Percentiles rank a stretch among this genome's conserved stretches.
Conservation (phyloP, 2,797 vertebrate species). For the Poecilia gillii region DNA sequence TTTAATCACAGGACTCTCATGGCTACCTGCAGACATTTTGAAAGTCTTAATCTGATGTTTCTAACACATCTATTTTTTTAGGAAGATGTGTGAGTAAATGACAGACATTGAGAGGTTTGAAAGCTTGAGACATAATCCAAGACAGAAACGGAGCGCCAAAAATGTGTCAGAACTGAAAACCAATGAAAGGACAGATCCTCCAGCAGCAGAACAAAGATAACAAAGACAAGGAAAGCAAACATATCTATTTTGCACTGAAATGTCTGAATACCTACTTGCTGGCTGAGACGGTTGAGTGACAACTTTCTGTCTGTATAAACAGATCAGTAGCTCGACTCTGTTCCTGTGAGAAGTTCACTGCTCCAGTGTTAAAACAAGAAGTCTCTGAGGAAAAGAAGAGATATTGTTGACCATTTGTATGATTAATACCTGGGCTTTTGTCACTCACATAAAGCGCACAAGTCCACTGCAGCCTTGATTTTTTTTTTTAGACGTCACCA, state of each 20-base stretch:
- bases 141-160: not conserved
- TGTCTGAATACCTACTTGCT: not conserved
- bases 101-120: not conserved
- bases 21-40: not conserved
- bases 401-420: not conserved
- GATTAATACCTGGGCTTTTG: not conserved
- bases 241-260: not conserved
- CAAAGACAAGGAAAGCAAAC: not conserved
- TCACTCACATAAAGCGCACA: not conserved
- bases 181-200: not conserved
- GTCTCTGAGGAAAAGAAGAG: not conserved
- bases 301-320: not conserved
- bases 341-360: not conserved
- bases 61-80: not conserved
- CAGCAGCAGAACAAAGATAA: not conserved
- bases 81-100: not conserved
- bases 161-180: not conserved
- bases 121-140: not conserved
- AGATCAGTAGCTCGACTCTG: not conserved
- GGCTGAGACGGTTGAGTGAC: not conserved
- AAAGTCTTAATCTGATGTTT: not conserved
- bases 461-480: not conserved
- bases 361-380: not conserved
- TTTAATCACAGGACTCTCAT: not conserved
- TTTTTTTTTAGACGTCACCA: not conserved